Evolutionary conservation across 2,113 vertebrate genomes (phyloP).

Genomic region (Campylorhamphus procurvoides): DNA sequence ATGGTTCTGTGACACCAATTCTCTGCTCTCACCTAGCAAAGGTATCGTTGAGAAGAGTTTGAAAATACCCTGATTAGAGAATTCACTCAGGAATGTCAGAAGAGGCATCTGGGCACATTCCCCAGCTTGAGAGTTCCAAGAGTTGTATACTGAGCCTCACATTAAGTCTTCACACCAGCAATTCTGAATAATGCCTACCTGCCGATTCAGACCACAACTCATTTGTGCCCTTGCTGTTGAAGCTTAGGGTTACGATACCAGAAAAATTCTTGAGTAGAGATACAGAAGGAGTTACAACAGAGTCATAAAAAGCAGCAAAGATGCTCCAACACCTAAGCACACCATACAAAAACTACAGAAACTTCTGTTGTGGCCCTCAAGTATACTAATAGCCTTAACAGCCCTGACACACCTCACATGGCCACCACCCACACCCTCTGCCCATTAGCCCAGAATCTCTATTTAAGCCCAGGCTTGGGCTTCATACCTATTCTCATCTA

Average conservation of each 20-base stretch:
- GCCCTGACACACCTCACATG: background rate
- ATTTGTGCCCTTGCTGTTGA: background rate
- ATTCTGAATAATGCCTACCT: background rate
- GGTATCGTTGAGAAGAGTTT: background rate
- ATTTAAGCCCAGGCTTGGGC: background rate
- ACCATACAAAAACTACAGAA: background rate
- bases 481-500: fast-evolving
- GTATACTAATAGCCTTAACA: background rate
- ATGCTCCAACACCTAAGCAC: fast-evolving
- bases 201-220: background rate
- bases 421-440: background rate
- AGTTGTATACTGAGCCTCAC: background rate
- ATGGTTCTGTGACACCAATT: background rate
- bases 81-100: background rate
- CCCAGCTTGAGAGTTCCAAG: background rate
- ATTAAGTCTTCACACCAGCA: background rate
- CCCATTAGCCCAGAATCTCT: background rate
- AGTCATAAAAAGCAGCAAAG: background rate
- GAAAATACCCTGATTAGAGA: background rate
- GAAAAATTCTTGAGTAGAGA: background rate
- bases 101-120: background rate
- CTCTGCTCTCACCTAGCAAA: background rate
- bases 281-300: fast-evolving
- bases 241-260: background rate
- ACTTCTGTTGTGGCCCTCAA: fast-evolving